phyloP scores from a whole-genome alignment of 2,888 invertebrate genomes.

The Melieria omissa region DNA sequence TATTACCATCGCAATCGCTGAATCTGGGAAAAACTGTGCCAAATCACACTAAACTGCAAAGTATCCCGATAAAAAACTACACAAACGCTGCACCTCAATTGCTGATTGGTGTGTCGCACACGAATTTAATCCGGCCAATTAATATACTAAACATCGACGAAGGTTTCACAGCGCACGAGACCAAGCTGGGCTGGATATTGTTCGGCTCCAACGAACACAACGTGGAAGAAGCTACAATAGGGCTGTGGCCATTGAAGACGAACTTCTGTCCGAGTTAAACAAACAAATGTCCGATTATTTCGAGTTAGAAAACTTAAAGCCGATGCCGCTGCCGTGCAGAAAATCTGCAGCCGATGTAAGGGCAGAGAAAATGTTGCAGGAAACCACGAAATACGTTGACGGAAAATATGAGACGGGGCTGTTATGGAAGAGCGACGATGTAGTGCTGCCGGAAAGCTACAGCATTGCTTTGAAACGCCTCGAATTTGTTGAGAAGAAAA shows the following conservation, averaged over 20 bases:
- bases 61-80: no score
- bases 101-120: neutral
- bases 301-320: conserved; percentile 29
- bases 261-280: neutral
- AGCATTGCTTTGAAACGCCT: conserved; percentile 30
- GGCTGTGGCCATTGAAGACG: neutral
- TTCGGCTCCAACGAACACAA: conserved; percentile 8
- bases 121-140: conserved; percentile 6
- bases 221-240: neutral
- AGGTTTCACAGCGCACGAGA: conserved; percentile 19
- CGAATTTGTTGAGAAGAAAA: conserved; percentile 22
- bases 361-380: conserved; percentile 28
- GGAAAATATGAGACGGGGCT: conserved; percentile 11
- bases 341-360: conserved; percentile 30
- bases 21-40: no score
- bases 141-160: conserved; percentile 36
- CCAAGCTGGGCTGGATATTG: conserved; percentile 9
- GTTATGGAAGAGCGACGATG: conserved; percentile 28
- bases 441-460: conserved; percentile 29
- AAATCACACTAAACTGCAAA: neutral
- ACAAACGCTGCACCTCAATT: no score
- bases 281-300: conserved; percentile 20
- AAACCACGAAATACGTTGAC: conserved; percentile 20
- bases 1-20: no score
- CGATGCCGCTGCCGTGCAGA: conserved; percentile 16